Conservation (phyloP, 2,113 vertebrate species). For the Pipra filicauda region DNA sequence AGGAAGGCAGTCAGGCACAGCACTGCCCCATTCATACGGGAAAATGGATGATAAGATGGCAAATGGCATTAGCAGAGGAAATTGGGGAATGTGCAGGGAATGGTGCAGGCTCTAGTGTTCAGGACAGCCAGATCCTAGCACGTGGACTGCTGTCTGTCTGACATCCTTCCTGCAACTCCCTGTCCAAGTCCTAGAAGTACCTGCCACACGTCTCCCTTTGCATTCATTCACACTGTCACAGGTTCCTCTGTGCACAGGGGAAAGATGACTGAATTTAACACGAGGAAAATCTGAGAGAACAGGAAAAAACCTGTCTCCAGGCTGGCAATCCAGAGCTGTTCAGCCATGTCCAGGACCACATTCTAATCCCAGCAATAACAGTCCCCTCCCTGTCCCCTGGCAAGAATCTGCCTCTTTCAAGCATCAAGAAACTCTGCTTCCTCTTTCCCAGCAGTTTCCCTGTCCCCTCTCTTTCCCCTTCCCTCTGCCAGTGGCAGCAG, state of each 20-base stretch:
- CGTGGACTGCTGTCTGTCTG: neutral
- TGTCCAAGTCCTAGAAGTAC: neutral
- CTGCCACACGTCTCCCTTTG: fast-evolving
- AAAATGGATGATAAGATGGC: neutral
- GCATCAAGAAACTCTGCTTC: neutral
- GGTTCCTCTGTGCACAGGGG: neutral
- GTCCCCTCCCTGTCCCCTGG: neutral
- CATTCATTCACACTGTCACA: neutral
- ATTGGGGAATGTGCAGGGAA: neutral
- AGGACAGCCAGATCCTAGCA: neutral
- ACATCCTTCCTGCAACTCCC: neutral
- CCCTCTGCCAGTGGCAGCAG: neutral
- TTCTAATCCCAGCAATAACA: neutral
- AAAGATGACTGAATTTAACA: neutral
- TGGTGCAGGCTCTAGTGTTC: neutral
- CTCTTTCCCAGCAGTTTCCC: neutral
- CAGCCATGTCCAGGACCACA: fast-evolving
- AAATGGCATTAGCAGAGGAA: neutral
- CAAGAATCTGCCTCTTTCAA: neutral
- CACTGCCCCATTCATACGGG: fast-evolving
- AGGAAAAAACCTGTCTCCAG: neutral
- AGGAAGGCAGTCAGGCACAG: neutral
- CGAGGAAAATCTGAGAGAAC: neutral
- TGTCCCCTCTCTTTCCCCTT: neutral
- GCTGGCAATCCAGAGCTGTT: neutral